Base-by-base conservation (phyloP, 2,113 vertebrate species). In the Micronycteris hirsuta region DNA sequence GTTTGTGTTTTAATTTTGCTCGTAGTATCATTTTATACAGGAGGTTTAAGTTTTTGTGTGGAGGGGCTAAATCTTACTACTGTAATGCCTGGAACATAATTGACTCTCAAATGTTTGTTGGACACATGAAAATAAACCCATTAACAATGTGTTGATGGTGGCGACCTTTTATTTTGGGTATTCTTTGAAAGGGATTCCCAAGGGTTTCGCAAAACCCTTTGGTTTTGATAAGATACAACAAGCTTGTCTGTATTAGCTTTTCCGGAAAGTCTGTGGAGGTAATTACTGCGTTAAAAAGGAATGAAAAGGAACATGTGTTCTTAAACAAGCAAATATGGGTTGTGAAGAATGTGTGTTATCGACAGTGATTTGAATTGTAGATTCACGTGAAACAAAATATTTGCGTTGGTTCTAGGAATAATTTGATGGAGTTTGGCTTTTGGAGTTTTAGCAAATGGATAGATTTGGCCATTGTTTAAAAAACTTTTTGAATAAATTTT, bases 381-480 rank as follows among this genome's bases (percentile, higher is more conserved):
- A 86, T 71, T 86, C 16, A 86, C 82, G 36, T 83, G 56, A 89
- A 85, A 20, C 43, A 33, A 86, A 94, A 26, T 78, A 47, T 0
- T 73, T n/a, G 33, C 61, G 78, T 95, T 91, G 41, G 61, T 87
- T 84, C 20, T 86, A 77, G 93, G 52, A 82, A 65, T 89, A 93
- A 93, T 61, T 80, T 36, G 28, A 65, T 71, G 9, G 52, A n/a
- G n/a, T 58, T 96, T 91, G 5, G 13, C 47, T 80, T 93, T 93
- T 83, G n/a, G 93, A 52, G 63, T 73, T 93, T 47, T 82, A 94
- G 73, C 63, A 92, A 92, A 82, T 70, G 56, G 22, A 36, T 91
- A 88, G 26, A 82, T 92, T 52, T 96, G 68, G n/a, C 52, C 38
- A 77, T 77, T 95, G n/a, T 54, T 92, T 70, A 31, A 76, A 76